A percentile compares a stretch with the other conserved stretches of the same genome.
Evolutionary conservation across 2,888 invertebrate genomes (phyloP).

Genomic region (Yponomeuta sedellus): DNA sequence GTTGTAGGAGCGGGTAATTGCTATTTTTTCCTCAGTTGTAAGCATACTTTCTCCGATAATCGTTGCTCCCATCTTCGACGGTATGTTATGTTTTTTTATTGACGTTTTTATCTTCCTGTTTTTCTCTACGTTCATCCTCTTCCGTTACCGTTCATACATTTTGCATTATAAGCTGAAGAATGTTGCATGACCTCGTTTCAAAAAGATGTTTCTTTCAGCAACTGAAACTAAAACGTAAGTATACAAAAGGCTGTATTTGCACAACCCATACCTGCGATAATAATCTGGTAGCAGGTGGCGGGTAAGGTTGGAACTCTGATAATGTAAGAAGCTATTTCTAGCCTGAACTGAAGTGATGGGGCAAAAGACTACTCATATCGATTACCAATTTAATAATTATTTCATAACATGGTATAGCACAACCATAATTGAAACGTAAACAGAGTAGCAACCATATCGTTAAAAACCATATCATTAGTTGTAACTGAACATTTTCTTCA

Average conservation of each 20-base stretch:
- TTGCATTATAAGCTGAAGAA: not conserved
- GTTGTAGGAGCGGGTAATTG: conserved; percentile 16
- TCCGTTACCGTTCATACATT: not conserved
- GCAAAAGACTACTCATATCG: conserved; percentile 12
- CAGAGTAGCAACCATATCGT: too few relatives aligned
- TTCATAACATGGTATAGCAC: too few relatives aligned
- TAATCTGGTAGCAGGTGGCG: conserved; percentile 18
- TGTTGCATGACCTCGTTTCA: not conserved
- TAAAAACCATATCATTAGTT: too few relatives aligned
- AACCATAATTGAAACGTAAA: too few relatives aligned
- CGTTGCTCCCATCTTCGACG: conserved; percentile 10
- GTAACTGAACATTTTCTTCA: too few relatives aligned
- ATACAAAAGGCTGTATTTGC: conserved; percentile 7
- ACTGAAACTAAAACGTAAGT: not conserved
- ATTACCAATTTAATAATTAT: conserved; percentile 3
- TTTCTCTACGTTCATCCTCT: not conserved
- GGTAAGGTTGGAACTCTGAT: conserved; percentile 28
- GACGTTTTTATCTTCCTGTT: not conserved
- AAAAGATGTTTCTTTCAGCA: conserved; percentile 15
- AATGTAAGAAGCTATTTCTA: conserved; percentile 34
- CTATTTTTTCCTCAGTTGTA: conserved; percentile 22
- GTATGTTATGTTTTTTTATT: not conserved
- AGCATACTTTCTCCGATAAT: conserved; percentile 23
- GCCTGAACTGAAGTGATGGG: conserved; percentile 14
- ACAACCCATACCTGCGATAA: not conserved